phyloP scores from a whole-genome alignment of 2,797 vertebrate genomes.

The Alca torda region DNA sequence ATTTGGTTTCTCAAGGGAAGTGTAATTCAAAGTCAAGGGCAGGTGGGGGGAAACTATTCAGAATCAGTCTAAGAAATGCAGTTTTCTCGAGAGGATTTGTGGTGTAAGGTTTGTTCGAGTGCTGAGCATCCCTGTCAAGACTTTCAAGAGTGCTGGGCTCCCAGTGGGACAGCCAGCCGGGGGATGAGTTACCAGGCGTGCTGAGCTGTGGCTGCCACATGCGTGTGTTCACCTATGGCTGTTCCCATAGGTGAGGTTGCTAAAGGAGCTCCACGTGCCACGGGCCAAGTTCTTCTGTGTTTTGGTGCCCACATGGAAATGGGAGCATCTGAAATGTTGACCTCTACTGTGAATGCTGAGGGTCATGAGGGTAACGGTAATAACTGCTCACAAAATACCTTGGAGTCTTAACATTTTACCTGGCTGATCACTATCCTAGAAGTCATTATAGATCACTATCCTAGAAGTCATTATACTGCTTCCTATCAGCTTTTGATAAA shows the following conservation, averaged over 20 bases:
- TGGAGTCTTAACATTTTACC: neutral
- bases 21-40: neutral
- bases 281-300: neutral
- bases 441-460: neutral
- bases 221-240: no score
- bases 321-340: neutral
- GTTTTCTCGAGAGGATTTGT: neutral
- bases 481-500: neutral
- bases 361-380: neutral
- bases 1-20: slow-evolving; percentile 3
- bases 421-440: neutral
- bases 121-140: neutral
- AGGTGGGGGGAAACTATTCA: neutral
- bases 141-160: neutral
- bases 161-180: neutral
- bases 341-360: neutral
- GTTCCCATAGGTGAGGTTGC: neutral
- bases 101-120: fast-evolving
- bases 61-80: neutral
- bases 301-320: neutral
- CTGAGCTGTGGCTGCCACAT: neutral
- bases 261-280: neutral
- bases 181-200: neutral
- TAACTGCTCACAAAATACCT: neutral
- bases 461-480: neutral